These are phyloP conservation scores for Pachypsylla venusta DNA, from an alignment of 1,140 invertebrate genomes.

Conservation along the genomic window DNA sequence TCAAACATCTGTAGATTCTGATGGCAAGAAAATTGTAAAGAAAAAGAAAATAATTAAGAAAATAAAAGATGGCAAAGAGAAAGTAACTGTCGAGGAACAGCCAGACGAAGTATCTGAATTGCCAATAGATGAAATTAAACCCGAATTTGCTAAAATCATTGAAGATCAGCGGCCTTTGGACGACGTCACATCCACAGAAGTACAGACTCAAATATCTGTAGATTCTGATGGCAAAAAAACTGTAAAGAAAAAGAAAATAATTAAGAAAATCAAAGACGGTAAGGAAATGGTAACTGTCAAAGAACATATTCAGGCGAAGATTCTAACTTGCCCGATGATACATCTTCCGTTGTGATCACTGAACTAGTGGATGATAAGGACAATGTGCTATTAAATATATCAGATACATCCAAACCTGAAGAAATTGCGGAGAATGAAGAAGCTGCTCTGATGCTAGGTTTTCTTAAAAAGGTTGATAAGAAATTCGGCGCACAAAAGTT, in stretches of 20 bases:
- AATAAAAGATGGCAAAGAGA: slow-evolving; percentile 23
- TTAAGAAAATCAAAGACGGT: slow-evolving; percentile 6
- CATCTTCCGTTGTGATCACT: too few relatives aligned
- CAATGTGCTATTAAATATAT: too few relatives aligned
- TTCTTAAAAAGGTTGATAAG: not conserved
- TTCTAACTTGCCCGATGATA: too few relatives aligned
- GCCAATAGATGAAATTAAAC: slow-evolving; percentile 29
- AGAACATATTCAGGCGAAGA: too few relatives aligned
- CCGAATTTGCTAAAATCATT: not conserved
- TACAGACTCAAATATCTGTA: slow-evolving; percentile 14
- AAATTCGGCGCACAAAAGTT: not conserved
- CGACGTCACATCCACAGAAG: slow-evolving; percentile 21
- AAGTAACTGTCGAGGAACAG: slow-evolving; percentile 25
- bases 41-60: slow-evolving; percentile 19
- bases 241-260: slow-evolving; percentile 26
- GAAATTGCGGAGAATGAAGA: slow-evolving; percentile 25
- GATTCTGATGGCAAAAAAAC: slow-evolving; percentile 19
- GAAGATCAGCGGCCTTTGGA: slow-evolving; percentile 8
- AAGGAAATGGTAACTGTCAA: slow-evolving; percentile 20
- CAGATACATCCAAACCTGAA: slow-evolving; percentile 8
- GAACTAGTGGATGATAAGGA: too few relatives aligned
- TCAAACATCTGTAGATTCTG: slow-evolving; percentile 8
- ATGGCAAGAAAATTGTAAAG: slow-evolving; percentile 21
- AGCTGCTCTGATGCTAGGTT: slow-evolving; percentile 13
- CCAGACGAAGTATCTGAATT: slow-evolving; percentile 23